These are phyloP conservation scores for Rhinoderma darwinii DNA, from an alignment of 2,113 vertebrate genomes.

Conservation along the genomic window DNA sequence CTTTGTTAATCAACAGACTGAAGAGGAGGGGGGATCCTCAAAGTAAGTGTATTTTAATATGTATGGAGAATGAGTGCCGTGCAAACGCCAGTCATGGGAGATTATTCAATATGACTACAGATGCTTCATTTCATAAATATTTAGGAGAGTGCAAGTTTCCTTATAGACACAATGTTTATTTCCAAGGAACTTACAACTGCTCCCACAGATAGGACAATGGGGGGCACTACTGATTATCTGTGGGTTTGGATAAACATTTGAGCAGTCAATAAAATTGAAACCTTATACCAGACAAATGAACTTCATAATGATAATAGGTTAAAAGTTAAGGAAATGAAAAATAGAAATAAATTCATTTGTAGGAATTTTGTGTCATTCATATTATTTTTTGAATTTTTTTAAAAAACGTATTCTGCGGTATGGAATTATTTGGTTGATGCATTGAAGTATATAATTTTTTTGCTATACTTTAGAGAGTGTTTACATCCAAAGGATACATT, in stretches of 20 bases:
- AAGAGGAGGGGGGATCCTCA: conserved; percentile 56
- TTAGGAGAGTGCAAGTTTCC: background rate
- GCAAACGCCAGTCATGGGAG: conserved; percentile 15
- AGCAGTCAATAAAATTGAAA: background rate
- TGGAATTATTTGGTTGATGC: too few species aligned
- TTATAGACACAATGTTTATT: background rate
- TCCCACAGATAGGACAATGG: background rate
- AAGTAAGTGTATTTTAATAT: conserved; percentile 72
- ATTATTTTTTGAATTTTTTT: too few species aligned
- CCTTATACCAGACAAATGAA: background rate
- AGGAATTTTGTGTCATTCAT: too few species aligned
- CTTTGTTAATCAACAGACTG: conserved; percentile 72
- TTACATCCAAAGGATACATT: too few species aligned
- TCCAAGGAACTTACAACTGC: background rate
- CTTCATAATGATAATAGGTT: too few species aligned
- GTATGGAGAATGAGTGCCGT: conserved; percentile 64
- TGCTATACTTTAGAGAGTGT: too few species aligned
- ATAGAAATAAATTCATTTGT: too few species aligned
- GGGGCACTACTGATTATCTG: background rate
- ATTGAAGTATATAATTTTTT: too few species aligned
- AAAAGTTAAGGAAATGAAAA: too few species aligned
- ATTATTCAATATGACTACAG: conserved; percentile 36
- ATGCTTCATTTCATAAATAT: conserved; percentile 49
- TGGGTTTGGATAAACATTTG: background rate
- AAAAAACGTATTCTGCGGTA: too few species aligned